These are phyloP conservation scores for Xenops minutus DNA, from an alignment of 2,797 vertebrate genomes.

Conservation along the genomic window DNA sequence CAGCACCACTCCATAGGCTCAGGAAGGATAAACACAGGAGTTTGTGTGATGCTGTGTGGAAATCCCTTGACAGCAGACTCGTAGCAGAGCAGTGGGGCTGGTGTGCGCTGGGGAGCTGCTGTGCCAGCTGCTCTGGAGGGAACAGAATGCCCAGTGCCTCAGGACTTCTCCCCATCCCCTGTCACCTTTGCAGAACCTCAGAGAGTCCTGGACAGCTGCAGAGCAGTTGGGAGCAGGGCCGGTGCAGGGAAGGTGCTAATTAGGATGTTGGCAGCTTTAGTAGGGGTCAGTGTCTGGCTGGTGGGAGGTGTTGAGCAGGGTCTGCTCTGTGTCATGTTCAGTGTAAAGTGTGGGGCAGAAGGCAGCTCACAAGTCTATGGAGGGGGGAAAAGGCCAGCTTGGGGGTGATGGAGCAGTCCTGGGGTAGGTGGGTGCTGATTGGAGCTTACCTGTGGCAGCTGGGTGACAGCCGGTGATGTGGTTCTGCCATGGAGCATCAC, in stretches of 20 bases:
- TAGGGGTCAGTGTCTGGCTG: not conserved
- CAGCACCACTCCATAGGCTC: not conserved
- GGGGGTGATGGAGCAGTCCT: not conserved
- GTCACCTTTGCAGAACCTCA: not conserved
- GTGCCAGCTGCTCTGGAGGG: not conserved
- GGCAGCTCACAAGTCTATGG: fast-evolving
- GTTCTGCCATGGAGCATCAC: not conserved
- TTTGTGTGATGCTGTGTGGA: not conserved
- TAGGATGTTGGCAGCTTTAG: conserved; percentile 32
- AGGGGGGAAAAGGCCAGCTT: not conserved
- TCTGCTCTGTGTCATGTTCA: fast-evolving
- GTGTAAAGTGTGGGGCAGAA: not conserved
- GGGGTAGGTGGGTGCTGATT: not conserved
- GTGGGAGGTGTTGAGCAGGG: not conserved
- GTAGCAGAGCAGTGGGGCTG: not conserved
- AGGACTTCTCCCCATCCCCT: not conserved
- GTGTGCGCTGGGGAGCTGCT: not conserved
- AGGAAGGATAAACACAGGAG: not conserved
- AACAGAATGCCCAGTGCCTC: fast-evolving
- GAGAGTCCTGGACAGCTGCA: not conserved
- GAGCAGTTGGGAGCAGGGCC: not conserved
- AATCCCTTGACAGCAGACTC: not conserved
- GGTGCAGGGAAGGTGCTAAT: conserved; percentile 17
- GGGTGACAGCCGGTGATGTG: not conserved
- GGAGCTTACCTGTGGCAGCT: not conserved